Conservation (phyloP, 2,113 vertebrate genomes). For the Struthio camelus region DNA sequence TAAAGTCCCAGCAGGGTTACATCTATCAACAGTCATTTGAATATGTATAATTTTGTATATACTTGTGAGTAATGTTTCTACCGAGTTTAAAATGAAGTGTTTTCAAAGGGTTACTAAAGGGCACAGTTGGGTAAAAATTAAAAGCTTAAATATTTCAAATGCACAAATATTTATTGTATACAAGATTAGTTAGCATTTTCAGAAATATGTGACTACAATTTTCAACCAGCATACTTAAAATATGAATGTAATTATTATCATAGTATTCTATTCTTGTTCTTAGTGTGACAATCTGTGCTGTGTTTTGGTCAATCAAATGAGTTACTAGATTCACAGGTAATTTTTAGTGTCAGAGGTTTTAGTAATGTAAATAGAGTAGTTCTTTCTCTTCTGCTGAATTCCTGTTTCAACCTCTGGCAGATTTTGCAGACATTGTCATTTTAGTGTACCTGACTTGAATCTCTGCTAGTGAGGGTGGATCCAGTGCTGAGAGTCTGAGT, state of each 20-base stretch:
- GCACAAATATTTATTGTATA: not conserved
- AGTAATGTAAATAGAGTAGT: not conserved
- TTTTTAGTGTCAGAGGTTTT: not conserved
- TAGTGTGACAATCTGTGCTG: not conserved
- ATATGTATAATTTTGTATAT: not conserved
- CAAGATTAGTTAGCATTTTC: not conserved
- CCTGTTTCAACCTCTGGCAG: not conserved
- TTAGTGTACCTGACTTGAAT: not conserved
- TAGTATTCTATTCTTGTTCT: not conserved
- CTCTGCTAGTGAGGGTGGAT: not conserved
- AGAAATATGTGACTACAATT: not conserved
- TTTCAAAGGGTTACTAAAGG: not conserved
- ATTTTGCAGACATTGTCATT: not conserved
- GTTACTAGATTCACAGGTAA: not conserved
- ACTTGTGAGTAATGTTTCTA: not conserved
- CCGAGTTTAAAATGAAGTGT: not conserved
- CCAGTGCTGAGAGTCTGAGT: not conserved
- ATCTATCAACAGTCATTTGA: not conserved
- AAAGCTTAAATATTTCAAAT: not conserved
- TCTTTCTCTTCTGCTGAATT: not conserved
- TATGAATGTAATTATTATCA: not conserved
- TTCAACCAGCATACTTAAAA: not conserved
- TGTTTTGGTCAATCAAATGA: not conserved
- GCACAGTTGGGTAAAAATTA: not conserved
- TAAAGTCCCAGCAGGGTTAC: not conserved